Evolutionary conservation across 2,113 vertebrate genomes (phyloP), one percentile per base, ranked within the genome.

Genomic region (Scytalopus superciliaris): DNA sequence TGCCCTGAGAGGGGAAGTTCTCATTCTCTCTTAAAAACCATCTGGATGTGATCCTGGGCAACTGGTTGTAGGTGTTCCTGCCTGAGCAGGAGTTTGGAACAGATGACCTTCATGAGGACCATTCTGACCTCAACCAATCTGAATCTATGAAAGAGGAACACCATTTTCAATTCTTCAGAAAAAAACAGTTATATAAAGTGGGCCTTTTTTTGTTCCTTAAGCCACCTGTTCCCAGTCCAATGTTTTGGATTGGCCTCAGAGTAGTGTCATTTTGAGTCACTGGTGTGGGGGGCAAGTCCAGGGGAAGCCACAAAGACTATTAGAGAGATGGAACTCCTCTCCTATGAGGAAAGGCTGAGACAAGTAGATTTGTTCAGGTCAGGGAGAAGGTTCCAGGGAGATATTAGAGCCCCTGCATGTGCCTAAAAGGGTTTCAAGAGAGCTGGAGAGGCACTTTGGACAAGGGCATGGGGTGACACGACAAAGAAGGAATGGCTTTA

Each of bases 401-500:
- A 39, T 3, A 7, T 59, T 7, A 24, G 16, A 68, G 10, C 5
- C 15, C 2, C 24, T 25, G 21, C 24, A 3, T 35, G 9, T 15
- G 24, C 6, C n/a, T 55, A 5, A 62, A 47, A 14, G 5, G 6
- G 3, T 13, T 53, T 17, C 19, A 45, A 1, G 0, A 75, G 7
- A 60, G 30, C n/a, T 60, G 45, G 62, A 89, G 13, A 47, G 24
- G 52, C 12, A 60, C 7, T 52, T n/a, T 1, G 45, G 45, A 15
- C 3, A 47, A 47, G 5, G 19, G 7, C 0, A 4, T 40, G 45
- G 13, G 47, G 28, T 1, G 8, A 2, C 39, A 75, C 28, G 6
- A 60, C 3, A 21, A 6, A 2, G 5, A 28, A 16, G 7, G 3
- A 53, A 39, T n/a, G 28, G 4, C 3, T 67, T 44, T 2, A 2